Conservation (phyloP, 2,888 invertebrate genomes). For the Beris chalybata region DNA sequence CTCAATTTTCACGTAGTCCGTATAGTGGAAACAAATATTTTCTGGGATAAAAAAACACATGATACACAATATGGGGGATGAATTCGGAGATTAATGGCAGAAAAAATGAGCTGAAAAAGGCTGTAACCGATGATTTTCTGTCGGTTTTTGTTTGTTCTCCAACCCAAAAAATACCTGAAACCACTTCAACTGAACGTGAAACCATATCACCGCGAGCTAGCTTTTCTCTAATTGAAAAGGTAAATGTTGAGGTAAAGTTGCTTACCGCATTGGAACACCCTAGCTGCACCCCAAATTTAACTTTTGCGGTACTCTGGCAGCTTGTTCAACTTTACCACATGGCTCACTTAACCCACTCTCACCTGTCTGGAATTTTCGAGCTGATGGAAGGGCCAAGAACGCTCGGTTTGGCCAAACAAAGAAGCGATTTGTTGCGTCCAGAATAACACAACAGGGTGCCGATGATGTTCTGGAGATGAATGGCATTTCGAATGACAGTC, state of each 20-base stretch:
- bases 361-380: too few relatives aligned
- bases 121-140: slow-evolving; percentile 9
- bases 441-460: not conserved
- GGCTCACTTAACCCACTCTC: too few relatives aligned
- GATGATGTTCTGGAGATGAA: slow-evolving; percentile 24
- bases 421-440: slow-evolving; percentile 14
- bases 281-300: not conserved
- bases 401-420: slow-evolving; percentile 1
- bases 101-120: not conserved
- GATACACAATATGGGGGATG: too few relatives aligned
- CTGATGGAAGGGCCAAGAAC: too few relatives aligned
- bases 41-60: not conserved
- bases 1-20: too few relatives aligned
- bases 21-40: not conserved
- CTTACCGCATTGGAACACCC: not conserved
- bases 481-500: slow-evolving; percentile 18
- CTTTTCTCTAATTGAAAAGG: slow-evolving; percentile 18
- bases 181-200: slow-evolving; percentile 23
- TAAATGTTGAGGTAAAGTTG: slow-evolving; percentile 9
- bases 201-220: slow-evolving; percentile 12
- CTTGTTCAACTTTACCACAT: not conserved
- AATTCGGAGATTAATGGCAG: too few relatives aligned
- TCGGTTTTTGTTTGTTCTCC: slow-evolving; percentile 1
- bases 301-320: slow-evolving; percentile 6
- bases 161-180: slow-evolving; percentile 2